Evolutionary conservation across 37 sponge, comb jelly and placozoan species (phyloP), one percentile per base, ranked within the genome.

Genomic region (Theonella swinhoei): DNA sequence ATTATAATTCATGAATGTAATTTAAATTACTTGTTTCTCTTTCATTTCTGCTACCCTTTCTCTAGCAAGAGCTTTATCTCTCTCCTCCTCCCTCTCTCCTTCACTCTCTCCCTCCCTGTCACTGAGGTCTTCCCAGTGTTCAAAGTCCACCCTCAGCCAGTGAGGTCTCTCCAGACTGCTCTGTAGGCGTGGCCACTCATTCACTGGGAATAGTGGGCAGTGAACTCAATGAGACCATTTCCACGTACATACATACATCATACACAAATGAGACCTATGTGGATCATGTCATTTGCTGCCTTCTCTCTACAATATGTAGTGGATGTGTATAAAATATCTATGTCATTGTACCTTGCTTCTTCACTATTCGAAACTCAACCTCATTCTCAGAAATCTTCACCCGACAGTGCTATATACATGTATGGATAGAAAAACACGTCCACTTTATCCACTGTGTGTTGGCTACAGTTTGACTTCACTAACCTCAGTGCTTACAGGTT

Each of bases 131-230:
- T 91, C 78, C 42, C 47, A 89, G 83, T 78, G 90, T 25, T 87
- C 91, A 76, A 94, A 96, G 80, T 96, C 96, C 28, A 89, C 69
- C 40, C 47, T 26, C 22, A 96, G 81, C 96, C 96, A 96, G 76
- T 88, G 91, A 25, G 91, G 94, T 70, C 78, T 80, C 59, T 82
- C 69, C 8, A 79, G 90, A 30, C 76, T 23, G 22, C 74, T 41
- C 34, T 90, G 91, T 17, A 96, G 71, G 4, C 89, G 80, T 0
- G 93, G 91, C 96, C 96, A 96, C 42, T 39, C n/a, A 20, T 64
- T 80, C 25, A 68, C 94, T 88, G 28, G 25, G 64, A 4, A 26
- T 23, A 81, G n/a, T 14, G 31, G 26, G 24, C n/a, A n/a, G n/a
- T n/a, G n/a, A n/a, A n/a, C n/a, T n/a, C n/a, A n/a, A n/a, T n/a